Conservation (phyloP, 2,113 vertebrate genomes). For the Morone saxatilis region DNA sequence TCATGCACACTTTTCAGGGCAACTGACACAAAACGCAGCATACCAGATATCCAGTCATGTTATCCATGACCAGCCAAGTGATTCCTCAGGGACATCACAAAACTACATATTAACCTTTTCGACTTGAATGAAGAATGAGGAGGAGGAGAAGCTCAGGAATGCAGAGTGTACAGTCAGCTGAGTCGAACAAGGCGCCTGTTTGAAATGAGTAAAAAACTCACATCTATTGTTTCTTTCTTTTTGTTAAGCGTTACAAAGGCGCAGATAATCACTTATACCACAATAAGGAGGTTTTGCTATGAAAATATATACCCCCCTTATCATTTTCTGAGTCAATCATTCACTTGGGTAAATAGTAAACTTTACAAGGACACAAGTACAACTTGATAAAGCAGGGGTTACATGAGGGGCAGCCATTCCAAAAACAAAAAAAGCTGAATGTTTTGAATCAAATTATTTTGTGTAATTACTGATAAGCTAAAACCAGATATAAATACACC, state of each 20-base stretch:
- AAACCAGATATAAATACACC: background rate
- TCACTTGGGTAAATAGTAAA: constrained; percentile 76
- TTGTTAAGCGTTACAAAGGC: background rate
- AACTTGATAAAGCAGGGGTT: constrained; percentile 61
- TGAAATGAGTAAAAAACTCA: background rate
- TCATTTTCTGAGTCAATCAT: constrained; percentile 78
- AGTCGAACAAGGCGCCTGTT: background rate
- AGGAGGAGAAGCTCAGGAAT: constrained; percentile 61
- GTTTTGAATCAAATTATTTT: background rate
- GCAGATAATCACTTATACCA: background rate
- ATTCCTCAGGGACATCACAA: constrained; percentile 59
- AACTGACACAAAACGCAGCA: background rate
- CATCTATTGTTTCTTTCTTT: background rate
- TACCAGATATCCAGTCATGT: constrained; percentile 35
- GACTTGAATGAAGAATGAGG: constrained; percentile 30
- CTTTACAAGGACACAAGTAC: constrained; percentile 75
- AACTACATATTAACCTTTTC: constrained; percentile 63
- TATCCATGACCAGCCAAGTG: constrained; percentile 69
- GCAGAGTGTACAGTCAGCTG: constrained; percentile 34
- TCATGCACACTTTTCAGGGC: background rate
- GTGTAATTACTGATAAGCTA: background rate
- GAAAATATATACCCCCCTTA: constrained; percentile 21
- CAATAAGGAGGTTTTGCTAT: constrained; percentile 20
- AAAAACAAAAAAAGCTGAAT: background rate
- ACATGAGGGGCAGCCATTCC: background rate